phyloP scores from a whole-genome alignment of 2,797 vertebrate genomes.

The Sebastes hubbsi region DNA sequence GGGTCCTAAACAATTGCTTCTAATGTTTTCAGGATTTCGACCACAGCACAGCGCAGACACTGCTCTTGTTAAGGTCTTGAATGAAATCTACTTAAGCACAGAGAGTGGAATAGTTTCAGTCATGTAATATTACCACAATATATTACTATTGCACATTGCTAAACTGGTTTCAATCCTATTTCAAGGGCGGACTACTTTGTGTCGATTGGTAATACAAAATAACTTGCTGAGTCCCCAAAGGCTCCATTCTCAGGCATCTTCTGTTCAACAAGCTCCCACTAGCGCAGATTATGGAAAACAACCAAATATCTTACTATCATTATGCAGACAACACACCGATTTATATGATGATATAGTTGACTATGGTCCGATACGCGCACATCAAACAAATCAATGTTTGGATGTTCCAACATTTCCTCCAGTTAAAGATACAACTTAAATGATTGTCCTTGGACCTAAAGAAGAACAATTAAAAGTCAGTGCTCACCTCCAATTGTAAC shows the following conservation, averaged over 20 bases:
- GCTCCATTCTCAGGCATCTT: neutral
- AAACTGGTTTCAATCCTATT: neutral
- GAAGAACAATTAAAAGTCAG: neutral
- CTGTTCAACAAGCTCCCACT: neutral
- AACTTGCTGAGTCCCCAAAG: neutral
- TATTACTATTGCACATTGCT: neutral
- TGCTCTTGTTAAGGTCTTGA: neutral
- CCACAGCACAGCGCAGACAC: neutral
- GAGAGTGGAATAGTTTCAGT: neutral
- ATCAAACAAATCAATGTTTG: neutral
- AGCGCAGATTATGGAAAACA: neutral
- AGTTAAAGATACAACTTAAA: too few species aligned
- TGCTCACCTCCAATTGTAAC: neutral
- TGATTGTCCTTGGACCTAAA: too few species aligned
- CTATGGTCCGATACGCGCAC: neutral
- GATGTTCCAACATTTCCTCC: neutral
- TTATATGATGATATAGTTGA: neutral
- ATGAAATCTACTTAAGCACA: too few species aligned
- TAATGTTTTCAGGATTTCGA: neutral
- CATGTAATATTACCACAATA: neutral
- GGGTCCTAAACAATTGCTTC: neutral
- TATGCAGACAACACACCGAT: neutral
- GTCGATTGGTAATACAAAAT: neutral
- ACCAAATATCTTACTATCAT: neutral
- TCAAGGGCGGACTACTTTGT: neutral